phyloP scores from a whole-genome alignment of 2,888 invertebrate species.

The Tetragonisca angustula region DNA sequence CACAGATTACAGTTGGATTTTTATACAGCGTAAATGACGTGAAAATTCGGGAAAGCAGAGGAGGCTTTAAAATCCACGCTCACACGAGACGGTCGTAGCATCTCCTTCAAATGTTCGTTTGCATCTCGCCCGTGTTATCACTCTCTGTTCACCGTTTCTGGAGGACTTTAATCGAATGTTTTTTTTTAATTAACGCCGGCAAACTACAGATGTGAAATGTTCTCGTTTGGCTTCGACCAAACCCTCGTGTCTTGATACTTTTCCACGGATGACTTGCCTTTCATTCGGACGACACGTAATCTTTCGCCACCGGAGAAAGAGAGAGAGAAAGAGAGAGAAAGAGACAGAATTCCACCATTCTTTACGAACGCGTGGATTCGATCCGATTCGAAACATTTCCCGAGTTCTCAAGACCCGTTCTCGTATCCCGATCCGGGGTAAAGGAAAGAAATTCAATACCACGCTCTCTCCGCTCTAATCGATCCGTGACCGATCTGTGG shows the following conservation, averaged over 20 bases:
- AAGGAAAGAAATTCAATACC: not conserved
- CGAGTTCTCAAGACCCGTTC: not conserved
- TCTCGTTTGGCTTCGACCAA: not conserved
- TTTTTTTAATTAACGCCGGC: not conserved
- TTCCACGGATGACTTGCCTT: conserved; percentile 12
- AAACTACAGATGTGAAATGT: not conserved
- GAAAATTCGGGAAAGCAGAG: not conserved
- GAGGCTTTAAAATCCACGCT: conserved; percentile 1
- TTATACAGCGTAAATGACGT: conserved; percentile 11
- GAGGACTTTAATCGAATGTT: conserved; percentile 8
- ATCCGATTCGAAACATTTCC: conserved; percentile 4
- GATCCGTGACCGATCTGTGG: not conserved
- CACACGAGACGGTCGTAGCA: not conserved
- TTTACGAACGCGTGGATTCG: not conserved
- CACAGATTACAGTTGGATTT: not conserved
- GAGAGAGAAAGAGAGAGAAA: too few relatives aligned
- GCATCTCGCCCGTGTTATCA: not conserved
- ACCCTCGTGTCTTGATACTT: conserved; percentile 2
- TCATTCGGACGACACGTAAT: conserved; percentile 23
- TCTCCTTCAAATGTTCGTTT: not conserved
- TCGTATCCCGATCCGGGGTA: not conserved
- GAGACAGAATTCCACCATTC: not conserved
- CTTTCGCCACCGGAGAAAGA: not conserved
- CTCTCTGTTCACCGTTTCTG: not conserved
- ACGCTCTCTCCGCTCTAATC: not conserved